Evolutionary conservation across 2,797 vertebrate genomes (phyloP).

Genomic region (Aldrovandia affinis): DNA sequence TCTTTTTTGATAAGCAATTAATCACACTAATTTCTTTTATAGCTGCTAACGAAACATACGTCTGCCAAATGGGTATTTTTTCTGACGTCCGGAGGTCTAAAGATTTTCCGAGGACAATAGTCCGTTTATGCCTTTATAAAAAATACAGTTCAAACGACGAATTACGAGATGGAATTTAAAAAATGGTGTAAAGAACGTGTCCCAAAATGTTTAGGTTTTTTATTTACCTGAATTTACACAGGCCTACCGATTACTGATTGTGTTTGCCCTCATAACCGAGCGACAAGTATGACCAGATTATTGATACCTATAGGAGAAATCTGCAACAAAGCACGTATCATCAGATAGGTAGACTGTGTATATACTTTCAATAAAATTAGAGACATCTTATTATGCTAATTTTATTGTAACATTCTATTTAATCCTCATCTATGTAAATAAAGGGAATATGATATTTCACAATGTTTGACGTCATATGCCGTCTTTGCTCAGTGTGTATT

Average conservation of each 20-base stretch:
- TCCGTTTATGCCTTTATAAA: slow-evolving; percentile 17
- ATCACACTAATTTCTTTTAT: slow-evolving; percentile 49
- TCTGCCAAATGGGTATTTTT: slow-evolving; percentile 57
- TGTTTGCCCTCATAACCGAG: neutral
- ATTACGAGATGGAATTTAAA: neutral
- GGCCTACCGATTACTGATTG: neutral
- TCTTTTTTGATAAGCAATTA: slow-evolving; percentile 52
- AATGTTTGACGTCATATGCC: slow-evolving; percentile 48
- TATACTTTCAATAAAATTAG: slow-evolving; percentile 69
- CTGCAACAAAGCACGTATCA: slow-evolving; percentile 38
- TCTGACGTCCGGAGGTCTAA: slow-evolving; percentile 47
- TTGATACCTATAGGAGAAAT: slow-evolving; percentile 46
- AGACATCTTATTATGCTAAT: slow-evolving; percentile 69
- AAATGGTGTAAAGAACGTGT: too few species aligned
- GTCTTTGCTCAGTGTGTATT: slow-evolving; percentile 29
- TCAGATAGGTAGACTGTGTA: slow-evolving; percentile 63
- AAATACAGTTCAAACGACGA: slow-evolving; percentile 14
- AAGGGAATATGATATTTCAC: slow-evolving; percentile 82
- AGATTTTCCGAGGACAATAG: slow-evolving; percentile 33
- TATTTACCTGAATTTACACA: slow-evolving; percentile 9
- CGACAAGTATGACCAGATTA: neutral
- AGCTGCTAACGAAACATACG: slow-evolving; percentile 57
- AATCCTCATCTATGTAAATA: slow-evolving; percentile 86
- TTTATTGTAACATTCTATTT: slow-evolving; percentile 86
- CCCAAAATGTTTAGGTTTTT: neutral